phyloP scores from a whole-genome alignment of 2,888 invertebrate species.

The Spodoptera exigua region DNA sequence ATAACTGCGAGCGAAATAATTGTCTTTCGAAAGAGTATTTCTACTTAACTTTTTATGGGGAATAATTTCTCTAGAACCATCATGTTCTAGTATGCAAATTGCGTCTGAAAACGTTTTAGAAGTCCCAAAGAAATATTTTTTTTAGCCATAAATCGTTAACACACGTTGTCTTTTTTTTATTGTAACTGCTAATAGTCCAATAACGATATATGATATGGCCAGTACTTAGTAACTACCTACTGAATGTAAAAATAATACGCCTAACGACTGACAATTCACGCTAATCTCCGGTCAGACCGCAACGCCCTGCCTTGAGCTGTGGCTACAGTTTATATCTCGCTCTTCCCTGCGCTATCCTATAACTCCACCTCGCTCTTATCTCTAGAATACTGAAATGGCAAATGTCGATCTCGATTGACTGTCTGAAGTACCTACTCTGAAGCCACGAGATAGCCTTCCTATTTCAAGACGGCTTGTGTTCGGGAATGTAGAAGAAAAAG shows the following conservation, averaged over 20 bases:
- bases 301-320: constrained; percentile 51
- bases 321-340: constrained; percentile 42
- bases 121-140: constrained; percentile 1
- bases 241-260: constrained; percentile 37
- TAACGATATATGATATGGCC: constrained; percentile 15
- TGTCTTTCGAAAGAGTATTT: constrained; percentile 31
- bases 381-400: constrained; percentile 56
- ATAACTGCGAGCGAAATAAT: constrained; percentile 44
- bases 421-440: constrained; percentile 41
- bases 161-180: constrained; percentile 16
- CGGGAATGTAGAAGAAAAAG: constrained; percentile 4
- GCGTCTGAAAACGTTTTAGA: constrained; percentile 29
- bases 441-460: constrained; percentile 43
- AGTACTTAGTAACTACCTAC: neutral
- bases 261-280: constrained; percentile 61
- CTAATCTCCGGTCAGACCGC: constrained; percentile 64
- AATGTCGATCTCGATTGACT: constrained; percentile 57
- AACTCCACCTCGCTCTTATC: constrained; percentile 42
- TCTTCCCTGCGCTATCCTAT: constrained; percentile 26
- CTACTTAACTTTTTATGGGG: constrained; percentile 26
- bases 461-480: constrained; percentile 24
- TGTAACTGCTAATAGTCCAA: neutral
- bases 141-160: constrained; percentile 9
- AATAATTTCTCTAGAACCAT: constrained; percentile 31
- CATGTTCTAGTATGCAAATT: constrained; percentile 50